Evolutionary conservation across 2,797 vertebrate species (phyloP).

Genomic region (Phoxinus dragarum): DNA sequence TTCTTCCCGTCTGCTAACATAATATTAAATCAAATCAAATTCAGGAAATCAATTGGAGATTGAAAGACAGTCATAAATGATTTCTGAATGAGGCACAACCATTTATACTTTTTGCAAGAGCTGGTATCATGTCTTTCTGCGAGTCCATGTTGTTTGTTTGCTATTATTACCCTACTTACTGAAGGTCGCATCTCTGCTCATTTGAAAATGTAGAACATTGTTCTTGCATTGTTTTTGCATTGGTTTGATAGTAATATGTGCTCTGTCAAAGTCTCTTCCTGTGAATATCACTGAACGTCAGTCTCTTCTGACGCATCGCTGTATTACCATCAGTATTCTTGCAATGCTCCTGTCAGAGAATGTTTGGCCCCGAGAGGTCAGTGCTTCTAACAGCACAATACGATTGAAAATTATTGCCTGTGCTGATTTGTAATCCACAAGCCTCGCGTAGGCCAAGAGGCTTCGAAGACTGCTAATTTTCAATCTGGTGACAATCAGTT

Average conservation of each 20-base stretch:
- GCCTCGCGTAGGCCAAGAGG: constrained; percentile 40
- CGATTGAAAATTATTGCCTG: constrained; percentile 58
- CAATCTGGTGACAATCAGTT: constrained; percentile 59
- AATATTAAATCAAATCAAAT: background rate
- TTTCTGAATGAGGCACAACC: background rate
- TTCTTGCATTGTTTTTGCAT: constrained; percentile 17
- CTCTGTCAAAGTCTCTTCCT: constrained; percentile 33
- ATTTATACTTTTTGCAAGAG: background rate
- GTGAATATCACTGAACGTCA: constrained; percentile 28
- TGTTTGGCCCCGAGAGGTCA: constrained; percentile 44
- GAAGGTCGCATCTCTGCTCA: background rate
- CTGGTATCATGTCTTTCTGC: background rate
- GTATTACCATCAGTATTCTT: constrained; percentile 59
- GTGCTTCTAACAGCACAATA: constrained; percentile 51
- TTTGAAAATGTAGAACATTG: constrained; percentile 6
- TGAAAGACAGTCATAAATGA: background rate
- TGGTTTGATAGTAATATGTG: constrained; percentile 46
- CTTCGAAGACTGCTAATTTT: constrained; percentile 56
- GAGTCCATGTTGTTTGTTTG: background rate
- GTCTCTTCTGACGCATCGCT: constrained; percentile 5
- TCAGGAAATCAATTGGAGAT: background rate
- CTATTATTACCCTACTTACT: constrained; percentile 2
- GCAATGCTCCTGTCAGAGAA: constrained; percentile 30
- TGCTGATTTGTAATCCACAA: constrained; percentile 61
- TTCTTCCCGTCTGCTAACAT: background rate